Evolutionary conservation across 2,888 invertebrate genomes (phyloP), one percentile per base, ranked within the genome.

Genomic region (Agriopis leucophaearia): DNA sequence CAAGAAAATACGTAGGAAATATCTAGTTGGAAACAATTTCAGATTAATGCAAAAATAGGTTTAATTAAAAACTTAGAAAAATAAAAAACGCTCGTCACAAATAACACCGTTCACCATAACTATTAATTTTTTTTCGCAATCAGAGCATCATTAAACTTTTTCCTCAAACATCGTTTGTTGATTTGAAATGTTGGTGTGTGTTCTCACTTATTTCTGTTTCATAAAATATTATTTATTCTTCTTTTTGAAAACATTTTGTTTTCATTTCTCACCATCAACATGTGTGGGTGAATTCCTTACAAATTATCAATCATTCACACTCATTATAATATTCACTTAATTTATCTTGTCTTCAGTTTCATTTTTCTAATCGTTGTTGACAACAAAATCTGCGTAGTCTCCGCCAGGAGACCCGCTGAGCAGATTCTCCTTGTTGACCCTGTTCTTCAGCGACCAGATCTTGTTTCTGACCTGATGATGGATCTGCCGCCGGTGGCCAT

Each of bases 311-410:
- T 12, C 55, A 42, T 27, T 55, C 55, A 27, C 13, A 27, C n/a
- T 27, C n/a, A 3, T 27, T 18, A 27, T 27, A 42, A 40, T 9
- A 42, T 27, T 36, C 7, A 51, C 16, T 18, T 18, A 13, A 27
- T 40, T 55, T 0, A 18, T 16, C 3, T 16, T 9, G 54, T 42
- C 42, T 18, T 55, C 27, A 27, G 13, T 38, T 40, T 6, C 9
- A n/a, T 27, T 59, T 15, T 57, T 65, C 71, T 90, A 84, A 73
- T 94, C 93, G 74, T 93, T 94, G 66, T 94, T 94, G 12, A 94
- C 93, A 3, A 94, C 75, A 48, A 94, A 94, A 68, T 94, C 93
- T 0, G 83, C 88, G 45, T 94, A 94, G 66, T 94, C 93, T 59
- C 86, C 90, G 0, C 80, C 78, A 5, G 87, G 83, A 0, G 82